A percentile compares a stretch with the other conserved stretches of the same genome.
phyloP scores from a whole-genome alignment of 1,140 invertebrate genomes.

The Drosophila melanogaster region DNA sequence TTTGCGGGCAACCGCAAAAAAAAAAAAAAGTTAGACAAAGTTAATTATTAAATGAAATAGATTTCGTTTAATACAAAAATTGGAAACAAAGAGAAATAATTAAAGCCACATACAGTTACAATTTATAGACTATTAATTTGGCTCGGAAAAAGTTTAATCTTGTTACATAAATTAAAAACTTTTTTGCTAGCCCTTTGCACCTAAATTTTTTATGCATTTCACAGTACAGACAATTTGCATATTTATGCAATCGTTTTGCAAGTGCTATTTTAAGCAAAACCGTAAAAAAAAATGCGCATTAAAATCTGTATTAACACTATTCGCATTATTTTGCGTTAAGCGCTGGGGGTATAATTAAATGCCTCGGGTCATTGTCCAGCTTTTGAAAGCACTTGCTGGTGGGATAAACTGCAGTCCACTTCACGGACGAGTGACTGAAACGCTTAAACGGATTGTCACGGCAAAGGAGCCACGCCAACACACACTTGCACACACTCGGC shows the following conservation, averaged over 20 bases:
- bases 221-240: slow-evolving; percentile 3
- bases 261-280: neutral
- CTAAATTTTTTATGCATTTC: slow-evolving; percentile 4
- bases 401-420: slow-evolving; percentile 46
- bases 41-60: slow-evolving; percentile 30
- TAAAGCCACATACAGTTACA: slow-evolving; percentile 22
- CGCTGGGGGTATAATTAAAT: slow-evolving; percentile 34
- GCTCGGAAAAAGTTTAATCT: slow-evolving; percentile 26
- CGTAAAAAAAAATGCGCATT: slow-evolving; percentile 12
- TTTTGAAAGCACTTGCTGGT: slow-evolving; percentile 21
- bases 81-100: slow-evolving; percentile 12
- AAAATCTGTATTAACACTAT: slow-evolving; percentile 7
- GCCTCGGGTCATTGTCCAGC: slow-evolving; percentile 44
- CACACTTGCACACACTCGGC: slow-evolving; percentile 30
- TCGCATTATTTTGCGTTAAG: slow-evolving; percentile 9
- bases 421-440: slow-evolving; percentile 47
- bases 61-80: neutral
- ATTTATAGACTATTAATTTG: slow-evolving; percentile 37
- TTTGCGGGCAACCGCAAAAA: slow-evolving; percentile 7
- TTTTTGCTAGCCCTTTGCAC: neutral
- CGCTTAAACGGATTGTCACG: slow-evolving; percentile 61
- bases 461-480: slow-evolving; percentile 38
- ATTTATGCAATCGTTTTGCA: slow-evolving; percentile 12
- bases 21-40: slow-evolving; percentile 24
- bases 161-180: slow-evolving; percentile 34